Evolutionary conservation across 1,140 invertebrate genomes (phyloP).

Genomic region (Dendroctonus valens): DNA sequence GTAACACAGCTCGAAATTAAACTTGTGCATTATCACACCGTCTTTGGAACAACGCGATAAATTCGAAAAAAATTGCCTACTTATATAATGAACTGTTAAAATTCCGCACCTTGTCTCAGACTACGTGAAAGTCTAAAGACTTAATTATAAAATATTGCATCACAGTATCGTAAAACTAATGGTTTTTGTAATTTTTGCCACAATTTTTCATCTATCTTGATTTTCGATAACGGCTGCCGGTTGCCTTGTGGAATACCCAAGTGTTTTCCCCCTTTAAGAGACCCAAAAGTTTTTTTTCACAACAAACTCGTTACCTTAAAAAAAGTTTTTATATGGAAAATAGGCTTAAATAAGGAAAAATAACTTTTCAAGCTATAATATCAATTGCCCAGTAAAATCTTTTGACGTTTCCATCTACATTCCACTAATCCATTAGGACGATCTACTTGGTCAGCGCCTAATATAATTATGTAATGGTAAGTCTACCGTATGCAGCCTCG

Average conservation of each 20-base stretch:
- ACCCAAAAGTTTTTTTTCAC: conserved; percentile 2
- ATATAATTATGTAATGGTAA: too few species aligned
- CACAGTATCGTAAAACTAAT: conserved; percentile 35
- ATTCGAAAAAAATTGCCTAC: too few species aligned
- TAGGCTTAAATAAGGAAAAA: background rate
- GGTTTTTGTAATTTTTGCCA: conserved; percentile 36
- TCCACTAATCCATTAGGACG: too few species aligned
- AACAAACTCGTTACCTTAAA: background rate
- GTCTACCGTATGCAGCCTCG: too few species aligned
- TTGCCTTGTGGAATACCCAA: conserved; percentile 26
- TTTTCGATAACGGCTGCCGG: conserved; percentile 29
- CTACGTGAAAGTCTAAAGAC: conserved; percentile 25
- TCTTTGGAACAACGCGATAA: too few species aligned
- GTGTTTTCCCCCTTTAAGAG: conserved; percentile 10
- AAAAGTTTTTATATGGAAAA: background rate
- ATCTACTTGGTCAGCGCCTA: too few species aligned
- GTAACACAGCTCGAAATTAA: too few species aligned
- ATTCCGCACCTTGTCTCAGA: conserved; percentile 13
- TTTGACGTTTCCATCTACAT: too few species aligned
- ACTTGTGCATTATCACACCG: too few species aligned
- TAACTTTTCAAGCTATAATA: background rate
- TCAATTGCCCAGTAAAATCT: too few species aligned
- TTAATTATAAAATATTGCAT: conserved; percentile 33
- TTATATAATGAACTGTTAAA: conserved; percentile 12
- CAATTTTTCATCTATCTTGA: conserved; percentile 36